phyloP scores from a whole-genome alignment of 2,113 vertebrate genomes.

The Peucedramus taeniatus region DNA sequence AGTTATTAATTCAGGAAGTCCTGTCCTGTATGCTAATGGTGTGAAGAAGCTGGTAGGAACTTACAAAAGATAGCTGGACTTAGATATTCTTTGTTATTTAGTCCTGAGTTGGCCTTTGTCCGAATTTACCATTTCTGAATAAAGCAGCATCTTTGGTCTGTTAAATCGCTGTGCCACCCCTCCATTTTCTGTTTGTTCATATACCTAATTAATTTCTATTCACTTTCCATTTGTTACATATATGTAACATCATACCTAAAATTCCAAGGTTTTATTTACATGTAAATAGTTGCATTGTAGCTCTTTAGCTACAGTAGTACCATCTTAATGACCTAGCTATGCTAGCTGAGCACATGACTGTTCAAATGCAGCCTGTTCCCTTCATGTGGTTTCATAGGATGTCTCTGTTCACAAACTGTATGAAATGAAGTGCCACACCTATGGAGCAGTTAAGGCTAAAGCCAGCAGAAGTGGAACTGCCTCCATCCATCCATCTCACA shows the following conservation, averaged over 20 bases:
- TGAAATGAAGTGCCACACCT: not conserved
- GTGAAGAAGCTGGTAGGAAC: not conserved
- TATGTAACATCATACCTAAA: not conserved
- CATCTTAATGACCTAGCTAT: not conserved
- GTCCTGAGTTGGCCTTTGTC: not conserved
- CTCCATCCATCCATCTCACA: not conserved
- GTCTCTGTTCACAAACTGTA: not conserved
- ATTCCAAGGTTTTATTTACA: not conserved
- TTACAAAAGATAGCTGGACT: not conserved
- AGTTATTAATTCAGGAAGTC: not conserved
- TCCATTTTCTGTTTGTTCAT: not conserved
- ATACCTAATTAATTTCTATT: not conserved
- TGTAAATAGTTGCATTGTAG: not conserved
- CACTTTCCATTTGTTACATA: not conserved
- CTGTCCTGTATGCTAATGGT: not conserved
- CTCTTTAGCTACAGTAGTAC: not conserved
- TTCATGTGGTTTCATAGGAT: not conserved
- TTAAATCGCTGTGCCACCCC: not conserved
- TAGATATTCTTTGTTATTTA: not conserved
- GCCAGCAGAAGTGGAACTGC: not conserved
- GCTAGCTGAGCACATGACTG: not conserved
- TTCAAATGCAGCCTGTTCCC: not conserved
- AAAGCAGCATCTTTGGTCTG: not conserved
- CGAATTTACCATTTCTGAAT: not conserved
- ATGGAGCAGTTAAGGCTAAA: not conserved